Conservation (phyloP, 1,140 invertebrate genomes). For the Eufriesea mexicana region DNA sequence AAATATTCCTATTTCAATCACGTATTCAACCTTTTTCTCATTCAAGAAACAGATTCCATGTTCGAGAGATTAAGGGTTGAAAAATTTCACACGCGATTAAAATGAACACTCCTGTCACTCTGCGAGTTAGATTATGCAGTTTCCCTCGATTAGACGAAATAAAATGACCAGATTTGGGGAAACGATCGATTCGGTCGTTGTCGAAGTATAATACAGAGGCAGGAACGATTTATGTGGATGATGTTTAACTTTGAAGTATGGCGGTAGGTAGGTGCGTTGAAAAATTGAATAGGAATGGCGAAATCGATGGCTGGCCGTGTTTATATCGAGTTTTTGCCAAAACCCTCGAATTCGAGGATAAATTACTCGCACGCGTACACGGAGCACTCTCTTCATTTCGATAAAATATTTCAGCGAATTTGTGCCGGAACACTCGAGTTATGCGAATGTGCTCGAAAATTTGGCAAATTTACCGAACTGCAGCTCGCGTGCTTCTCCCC, state of each 20-base stretch:
- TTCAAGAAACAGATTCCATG: neutral
- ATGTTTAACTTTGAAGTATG: neutral
- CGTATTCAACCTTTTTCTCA: neutral
- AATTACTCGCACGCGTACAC: neutral
- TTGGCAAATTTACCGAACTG: neutral
- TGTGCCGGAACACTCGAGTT: neutral
- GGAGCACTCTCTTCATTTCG: neutral
- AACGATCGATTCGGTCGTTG: neutral
- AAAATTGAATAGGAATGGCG: neutral
- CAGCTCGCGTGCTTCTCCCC: neutral
- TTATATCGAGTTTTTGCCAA: neutral
- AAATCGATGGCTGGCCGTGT: neutral
- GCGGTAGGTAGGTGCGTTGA: neutral
- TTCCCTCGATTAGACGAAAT: neutral
- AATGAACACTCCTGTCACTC: too few relatives aligned
- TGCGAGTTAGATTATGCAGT: neutral
- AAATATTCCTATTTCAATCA: too few relatives aligned
- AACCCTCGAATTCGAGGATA: neutral
- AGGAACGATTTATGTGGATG: neutral
- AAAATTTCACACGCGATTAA: too few relatives aligned
- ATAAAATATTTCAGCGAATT: constrained; percentile 8
- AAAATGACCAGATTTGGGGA: neutral
- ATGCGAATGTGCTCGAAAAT: neutral
- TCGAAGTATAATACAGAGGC: neutral
- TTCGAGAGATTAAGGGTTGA: neutral